These are phyloP conservation scores for Homarus americanus DNA, from an alignment of 1,140 invertebrate species.

Conservation along the genomic window DNA sequence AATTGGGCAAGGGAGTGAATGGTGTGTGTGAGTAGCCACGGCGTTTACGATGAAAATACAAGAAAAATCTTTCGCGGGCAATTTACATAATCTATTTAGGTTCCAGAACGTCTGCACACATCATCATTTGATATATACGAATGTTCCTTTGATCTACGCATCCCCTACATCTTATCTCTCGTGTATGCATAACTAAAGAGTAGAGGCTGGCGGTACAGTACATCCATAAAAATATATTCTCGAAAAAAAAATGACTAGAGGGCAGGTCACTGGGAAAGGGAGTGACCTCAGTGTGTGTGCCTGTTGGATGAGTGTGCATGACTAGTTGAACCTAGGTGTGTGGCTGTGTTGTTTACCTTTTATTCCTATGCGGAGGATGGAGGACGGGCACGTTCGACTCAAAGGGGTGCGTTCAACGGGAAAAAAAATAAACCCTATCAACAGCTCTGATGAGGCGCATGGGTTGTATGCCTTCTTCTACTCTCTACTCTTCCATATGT, in stretches of 20 bases:
- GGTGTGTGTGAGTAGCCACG: too few relatives aligned
- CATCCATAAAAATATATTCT: neutral
- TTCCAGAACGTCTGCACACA: neutral
- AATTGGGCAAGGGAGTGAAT: too few relatives aligned
- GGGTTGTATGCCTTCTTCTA: neutral
- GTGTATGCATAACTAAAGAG: neutral
- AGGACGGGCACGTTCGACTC: neutral
- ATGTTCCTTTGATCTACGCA: neutral
- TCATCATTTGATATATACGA: neutral
- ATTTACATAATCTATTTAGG: neutral
- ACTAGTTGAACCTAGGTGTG: neutral
- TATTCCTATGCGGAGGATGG: neutral
- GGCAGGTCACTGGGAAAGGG: neutral
- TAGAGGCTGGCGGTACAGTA: neutral
- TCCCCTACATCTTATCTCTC: neutral
- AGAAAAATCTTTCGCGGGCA: too few relatives aligned
- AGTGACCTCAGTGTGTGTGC: neutral
- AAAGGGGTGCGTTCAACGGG: too few relatives aligned
- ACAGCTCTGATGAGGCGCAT: neutral
- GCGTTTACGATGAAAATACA: too few relatives aligned
- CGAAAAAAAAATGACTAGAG: conserved; percentile 11
- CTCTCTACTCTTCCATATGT: neutral
- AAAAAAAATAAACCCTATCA: too few relatives aligned
- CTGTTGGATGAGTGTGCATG: neutral
- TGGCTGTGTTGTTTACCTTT: neutral